phyloP scores from a whole-genome alignment of 2,888 invertebrate species.

The Eristalis intricaria region DNA sequence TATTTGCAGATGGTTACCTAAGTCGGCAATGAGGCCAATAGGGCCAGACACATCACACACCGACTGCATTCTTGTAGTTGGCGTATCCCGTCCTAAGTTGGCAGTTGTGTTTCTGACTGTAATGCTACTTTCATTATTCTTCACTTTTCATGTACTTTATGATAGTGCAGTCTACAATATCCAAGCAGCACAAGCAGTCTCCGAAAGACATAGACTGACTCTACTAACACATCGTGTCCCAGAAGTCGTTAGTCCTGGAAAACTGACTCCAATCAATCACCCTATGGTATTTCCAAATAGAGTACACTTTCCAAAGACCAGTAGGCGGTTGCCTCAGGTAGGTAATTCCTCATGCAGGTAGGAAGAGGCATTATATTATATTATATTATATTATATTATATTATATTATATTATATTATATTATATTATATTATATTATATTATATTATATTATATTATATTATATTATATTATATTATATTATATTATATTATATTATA shows the following conservation, averaged over 20 bases:
- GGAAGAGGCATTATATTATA: not conserved
- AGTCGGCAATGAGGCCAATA: conserved; percentile 90
- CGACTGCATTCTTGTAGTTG: conserved; percentile 92
- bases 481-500: not conserved
- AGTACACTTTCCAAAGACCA: conserved; percentile 85
- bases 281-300: conserved; percentile 82
- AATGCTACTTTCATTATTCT: conserved; percentile 90
- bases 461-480: too few relatives aligned
- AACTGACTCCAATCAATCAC: conserved; percentile 79
- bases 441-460: too few relatives aligned
- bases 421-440: too few relatives aligned
- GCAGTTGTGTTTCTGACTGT: conserved; percentile 89
- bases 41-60: conserved; percentile 89
- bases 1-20: conserved; percentile 89
- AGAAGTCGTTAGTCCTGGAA: conserved; percentile 76
- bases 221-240: conserved; percentile 78
- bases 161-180: conserved; percentile 92
- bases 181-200: conserved; percentile 85
- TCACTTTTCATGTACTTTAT: conserved; percentile 92
- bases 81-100: conserved; percentile 92
- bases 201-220: conserved; percentile 82
- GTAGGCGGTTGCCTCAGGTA: conserved; percentile 85
- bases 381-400: not conserved
- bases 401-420: too few relatives aligned
- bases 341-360: not conserved